These are phyloP conservation scores for Pseudomugil gertrudae DNA, from an alignment of 2,797 vertebrate genomes.

Conservation along the genomic window DNA sequence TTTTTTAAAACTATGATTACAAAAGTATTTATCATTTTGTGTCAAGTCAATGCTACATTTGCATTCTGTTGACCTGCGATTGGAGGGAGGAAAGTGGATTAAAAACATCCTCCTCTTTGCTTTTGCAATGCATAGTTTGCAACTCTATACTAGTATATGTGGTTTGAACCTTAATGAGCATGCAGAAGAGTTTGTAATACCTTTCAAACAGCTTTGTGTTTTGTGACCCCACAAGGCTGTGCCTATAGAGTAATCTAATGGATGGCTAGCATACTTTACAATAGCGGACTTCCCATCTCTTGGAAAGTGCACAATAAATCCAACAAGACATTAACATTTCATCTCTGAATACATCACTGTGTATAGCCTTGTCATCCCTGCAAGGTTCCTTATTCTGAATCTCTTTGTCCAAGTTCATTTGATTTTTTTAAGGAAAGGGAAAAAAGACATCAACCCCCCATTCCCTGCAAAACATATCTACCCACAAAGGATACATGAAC, in stretches of 20 bases:
- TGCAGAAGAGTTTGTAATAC: slow-evolving; percentile 78
- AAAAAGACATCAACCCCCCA: slow-evolving; percentile 62
- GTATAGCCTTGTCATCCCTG: slow-evolving; percentile 70
- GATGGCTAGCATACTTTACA: slow-evolving; percentile 76
- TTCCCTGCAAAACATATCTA: slow-evolving; percentile 70
- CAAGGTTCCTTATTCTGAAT: slow-evolving; percentile 73
- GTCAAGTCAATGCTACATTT: slow-evolving; percentile 76
- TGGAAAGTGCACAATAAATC: slow-evolving; percentile 70
- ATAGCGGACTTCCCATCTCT: slow-evolving; percentile 63
- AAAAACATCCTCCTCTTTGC: slow-evolving; percentile 59
- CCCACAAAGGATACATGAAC: slow-evolving; percentile 58
- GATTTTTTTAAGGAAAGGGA: slow-evolving; percentile 36
- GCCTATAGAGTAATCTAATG: slow-evolving; percentile 69
- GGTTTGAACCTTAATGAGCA: slow-evolving; percentile 77
- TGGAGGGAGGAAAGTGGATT: slow-evolving; percentile 57
- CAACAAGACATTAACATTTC: slow-evolving; percentile 74
- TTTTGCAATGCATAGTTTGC: slow-evolving; percentile 83
- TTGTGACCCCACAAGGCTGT: slow-evolving; percentile 64
- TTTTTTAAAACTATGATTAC: slow-evolving; percentile 69
- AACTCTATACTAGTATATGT: slow-evolving; percentile 76
- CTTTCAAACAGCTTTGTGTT: slow-evolving; percentile 68
- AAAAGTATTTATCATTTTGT: slow-evolving; percentile 67
- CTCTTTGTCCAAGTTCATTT: slow-evolving; percentile 64
- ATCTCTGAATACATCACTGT: slow-evolving; percentile 76
- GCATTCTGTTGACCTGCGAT: slow-evolving; percentile 74